Evolutionary conservation across 2,888 invertebrate species (phyloP), one percentile per base, ranked within the genome.

Genomic region (Ecliptopera silaceata): DNA sequence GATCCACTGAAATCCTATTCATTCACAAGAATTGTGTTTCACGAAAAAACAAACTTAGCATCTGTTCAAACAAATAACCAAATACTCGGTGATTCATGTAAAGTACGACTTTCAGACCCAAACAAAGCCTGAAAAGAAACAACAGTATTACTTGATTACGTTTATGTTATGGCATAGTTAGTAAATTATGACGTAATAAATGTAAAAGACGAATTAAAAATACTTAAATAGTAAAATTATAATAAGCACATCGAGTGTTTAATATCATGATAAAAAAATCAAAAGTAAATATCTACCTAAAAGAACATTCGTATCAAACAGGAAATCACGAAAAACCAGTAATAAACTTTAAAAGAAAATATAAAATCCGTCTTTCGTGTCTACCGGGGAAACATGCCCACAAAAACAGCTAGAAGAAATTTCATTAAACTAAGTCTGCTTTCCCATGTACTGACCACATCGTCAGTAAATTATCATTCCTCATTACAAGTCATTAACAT

Each of bases 401-500:
- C 17, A 31, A 26, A 29, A 51, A 39, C 10, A 17, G 15, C n/a
- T 17, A 39, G 44, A 50, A 22, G 17, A 34, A 22, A 43, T 42
- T 29, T 12, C 20, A 47, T 29, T 29, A 43, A 43, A n/a, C 34
- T 46, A 36, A 42, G 10, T 13, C 48, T 43, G 48, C 55, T 55
- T 58, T 58, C 51, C 43, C 39, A 49, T 22, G 49, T 17, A 32
- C 43, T 3, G 31, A 43, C 18, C 45, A 32, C 39, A 29, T 38
- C 44, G 26, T 31, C 12, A 17, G 26, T 13, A 41, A 54, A 54
- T 58, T 45, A 58, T 54, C 41, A 54, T 50, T 54, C 45, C 53
- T 53, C 45, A 50, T 54, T 50, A 58, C 54, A 45, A 41, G 53
- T 58, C 34, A 54, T 58, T 54, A 58, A 50, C 49, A 50, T 41